Base-by-base conservation (phyloP, 2,797 vertebrate species). In the Gallinago nigripennis region DNA sequence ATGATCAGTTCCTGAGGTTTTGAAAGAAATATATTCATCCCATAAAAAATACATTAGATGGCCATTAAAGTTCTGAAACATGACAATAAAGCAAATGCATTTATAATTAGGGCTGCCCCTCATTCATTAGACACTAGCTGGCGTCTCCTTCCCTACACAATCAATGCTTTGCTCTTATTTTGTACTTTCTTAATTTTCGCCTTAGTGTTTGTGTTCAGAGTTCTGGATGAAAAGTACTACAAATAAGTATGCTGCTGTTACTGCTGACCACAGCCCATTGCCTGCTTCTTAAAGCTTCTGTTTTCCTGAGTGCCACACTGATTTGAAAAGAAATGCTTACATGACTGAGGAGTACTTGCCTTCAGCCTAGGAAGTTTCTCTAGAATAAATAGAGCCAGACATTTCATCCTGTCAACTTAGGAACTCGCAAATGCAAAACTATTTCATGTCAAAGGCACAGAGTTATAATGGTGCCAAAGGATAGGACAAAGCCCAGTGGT, bases 11-110 rank as follows among this genome's bases (percentile, higher is more conserved):
- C 60, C 63, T 85, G 92, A 92, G 84, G 88, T 95, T 97, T 95
- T 91, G 84, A 77, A 94, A 87, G 35, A 87, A 92, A 77, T 85
- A 77, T 53, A 41, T 85, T 77, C 30, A 37, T 87, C 78, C 82
- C 86, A 95, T 94, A 71, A 94, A 97, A 93, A 95, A 68, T 94
- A 68, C 75, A 96, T 96, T 89, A 94, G 84, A 54, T 80, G 64
- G 71, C 78, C 93, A 95, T 95, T 95, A 87, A 85, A 92, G 68
- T 85, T 85, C 82, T 87, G 54, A 85, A 95, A 77, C 86, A 95
- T 1, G 30, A 78, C 84, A 94, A 88, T 92, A 95, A 94, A 94
- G 82, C 82, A 95, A 93, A 92, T 90, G 77, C 16, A 3, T 85
- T 87, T 96, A 64, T 87, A 90, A 82, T 82, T 85, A 91, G 68